Base-by-base conservation (phyloP, 1,140 invertebrate species). In the Chymomyza costata region DNA sequence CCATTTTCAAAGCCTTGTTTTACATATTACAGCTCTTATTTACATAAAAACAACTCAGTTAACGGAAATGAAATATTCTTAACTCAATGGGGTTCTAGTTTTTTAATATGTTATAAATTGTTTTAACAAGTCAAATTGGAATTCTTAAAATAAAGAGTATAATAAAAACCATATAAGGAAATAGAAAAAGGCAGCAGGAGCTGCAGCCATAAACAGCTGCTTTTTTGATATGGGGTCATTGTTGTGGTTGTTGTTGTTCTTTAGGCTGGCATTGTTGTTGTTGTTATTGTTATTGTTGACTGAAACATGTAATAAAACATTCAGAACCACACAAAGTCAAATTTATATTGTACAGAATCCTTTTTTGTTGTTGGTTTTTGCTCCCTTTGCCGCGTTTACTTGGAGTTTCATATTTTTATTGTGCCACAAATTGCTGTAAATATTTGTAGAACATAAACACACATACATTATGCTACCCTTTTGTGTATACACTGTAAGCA, bases 371-470 rank as follows among this genome's bases (percentile, higher is more conserved):
- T 30, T 32, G 38, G 25, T 39, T 8, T 46, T 44, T 43, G 21
- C 3, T 25, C 21, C 3, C 30, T 47, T 49, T 50, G 40, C 35
- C 35, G 54, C 65, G 37, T 40, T 53, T 19, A 31, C 16, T 44
- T 41, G 67, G 61, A 61, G 58, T 71, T 71, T 71, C 21, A 25
- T 25, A 56, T 67, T 78, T 78, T 80, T 80, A 71, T 78, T 80
- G 62, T 78, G 66, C 67, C 65, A 78, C 71, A 78, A 80, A 78
- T 78, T 78, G 73, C 51, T 71, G 71, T 78, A 78, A 78, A 78
- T 78, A 78, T 78, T 78, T 78, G 71, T 64, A 44, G 73, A 63
- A 71, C 64, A 61, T 53, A 54, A 49, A 14, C 40, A 71, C 64
- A 61, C 53, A 54, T 56, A 14, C 40, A 16, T 32, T 25, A 25